phyloP scores from a whole-genome alignment of 1,140 invertebrate species.

The Radopholus similis region DNA sequence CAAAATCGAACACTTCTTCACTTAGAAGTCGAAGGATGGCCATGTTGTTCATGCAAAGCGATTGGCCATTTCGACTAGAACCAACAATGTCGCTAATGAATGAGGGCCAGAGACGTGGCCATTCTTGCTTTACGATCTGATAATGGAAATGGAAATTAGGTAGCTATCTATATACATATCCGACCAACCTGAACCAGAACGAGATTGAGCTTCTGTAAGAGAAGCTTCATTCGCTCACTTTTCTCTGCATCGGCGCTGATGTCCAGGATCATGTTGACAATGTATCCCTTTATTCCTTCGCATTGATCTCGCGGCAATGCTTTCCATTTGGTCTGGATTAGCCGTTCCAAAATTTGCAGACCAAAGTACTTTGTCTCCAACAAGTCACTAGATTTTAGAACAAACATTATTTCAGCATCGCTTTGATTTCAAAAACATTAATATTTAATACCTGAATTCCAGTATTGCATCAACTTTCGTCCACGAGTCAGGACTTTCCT shows the following conservation, averaged over 20 bases:
- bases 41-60: constrained; percentile 99
- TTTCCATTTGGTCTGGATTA: constrained; percentile 99
- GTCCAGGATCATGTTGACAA: constrained; percentile 91
- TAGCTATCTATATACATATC: too few relatives aligned
- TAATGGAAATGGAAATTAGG: too few relatives aligned
- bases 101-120: constrained; percentile 98
- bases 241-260: constrained; percentile 84
- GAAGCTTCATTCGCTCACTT: constrained; percentile 85
- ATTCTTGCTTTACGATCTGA: constrained; percentile 95
- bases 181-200: constrained; percentile 83
- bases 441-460: constrained; percentile 72
- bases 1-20: constrained; percentile 99
- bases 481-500: constrained; percentile 35
- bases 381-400: constrained; percentile 67
- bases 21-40: constrained; percentile 88
- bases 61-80: constrained; percentile 95
- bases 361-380: constrained; percentile 99
- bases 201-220: constrained; percentile 97
- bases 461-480: constrained; percentile 86
- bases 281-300: constrained; percentile 79
- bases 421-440: background rate
- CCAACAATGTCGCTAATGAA: constrained; percentile 99
- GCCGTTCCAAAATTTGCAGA: constrained; percentile 95
- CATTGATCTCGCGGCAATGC: constrained; percentile 93
- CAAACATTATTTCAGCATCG: background rate